Base-by-base conservation (phyloP, 2,888 invertebrate genomes). In the Tetragnatha montana region DNA sequence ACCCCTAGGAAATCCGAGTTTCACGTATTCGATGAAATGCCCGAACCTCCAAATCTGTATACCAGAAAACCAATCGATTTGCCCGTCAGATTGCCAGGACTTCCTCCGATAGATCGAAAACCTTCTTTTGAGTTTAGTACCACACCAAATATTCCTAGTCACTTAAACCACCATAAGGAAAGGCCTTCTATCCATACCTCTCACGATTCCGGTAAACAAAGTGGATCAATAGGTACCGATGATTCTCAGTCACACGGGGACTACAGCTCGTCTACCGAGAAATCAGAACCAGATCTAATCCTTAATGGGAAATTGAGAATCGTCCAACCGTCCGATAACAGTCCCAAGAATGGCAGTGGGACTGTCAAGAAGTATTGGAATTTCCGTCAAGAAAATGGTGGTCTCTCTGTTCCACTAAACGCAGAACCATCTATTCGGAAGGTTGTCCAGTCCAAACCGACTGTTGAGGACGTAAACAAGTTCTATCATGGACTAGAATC, bases 311-410 rank as follows among this genome's bases (percentile, higher is more conserved):
- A 86, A 86, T 21, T 86, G 21, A 80, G 51, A 60, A 10, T 80
- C 19, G 22, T 87, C 51, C 82, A 49, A 51, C 47, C 68, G 1
- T 19, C 49, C n/a, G 82, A 76, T 35, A 70, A 76, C 21, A 73
- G 69, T 47, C 51, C 73, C 51, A n/a, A 17, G 1, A 84, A 88
- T 22, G 74, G 22, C 17, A 76, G 73, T 3, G 49, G 51, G 22
- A 73, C 70, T 0, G 71, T 82, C 0, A 88, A 88, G 21, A 88
- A 79, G 19, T 88, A 88, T 35, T 88, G 83, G 83, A 74, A 88
- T 74, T 88, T 88, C 51, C 82, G 80, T 14, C 60, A 74, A 83
- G 60, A 47, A 50, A 88, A 80, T 83, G 76, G 21, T 22, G 71
- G 19, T 19, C 21, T 78, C 51, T 10, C 51, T 17, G 51, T 78